Conservation (phyloP, 2,113 vertebrate genomes). For the Sterrhoptilus dennistouni region DNA sequence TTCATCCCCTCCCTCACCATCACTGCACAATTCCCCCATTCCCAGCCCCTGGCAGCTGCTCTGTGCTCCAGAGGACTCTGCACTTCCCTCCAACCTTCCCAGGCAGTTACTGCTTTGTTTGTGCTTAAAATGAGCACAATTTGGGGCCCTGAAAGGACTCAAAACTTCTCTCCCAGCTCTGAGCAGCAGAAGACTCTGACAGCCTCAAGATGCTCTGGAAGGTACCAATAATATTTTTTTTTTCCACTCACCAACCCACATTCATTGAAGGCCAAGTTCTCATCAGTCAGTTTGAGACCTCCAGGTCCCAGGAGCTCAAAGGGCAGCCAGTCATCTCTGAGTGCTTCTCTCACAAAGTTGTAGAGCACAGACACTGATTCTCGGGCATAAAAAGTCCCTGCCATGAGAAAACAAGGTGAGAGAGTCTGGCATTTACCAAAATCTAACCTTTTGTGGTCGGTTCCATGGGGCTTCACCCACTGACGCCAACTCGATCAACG, state of each 20-base stretch:
- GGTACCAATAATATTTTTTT: not conserved
- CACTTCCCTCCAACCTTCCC: not conserved
- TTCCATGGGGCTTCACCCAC: not conserved
- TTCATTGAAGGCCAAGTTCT: conserved; percentile 84
- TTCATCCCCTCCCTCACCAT: not conserved
- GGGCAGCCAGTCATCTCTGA: conserved; percentile 90
- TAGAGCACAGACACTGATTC: conserved; percentile 82
- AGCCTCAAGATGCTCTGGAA: not conserved
- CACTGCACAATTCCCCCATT: not conserved
- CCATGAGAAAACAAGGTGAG: not conserved
- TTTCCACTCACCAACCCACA: conserved; percentile 85
- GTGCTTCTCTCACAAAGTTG: conserved; percentile 82
- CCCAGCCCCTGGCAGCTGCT: not conserved
- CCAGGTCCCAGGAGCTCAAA: conserved; percentile 89
- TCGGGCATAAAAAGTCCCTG: conserved; percentile 91
- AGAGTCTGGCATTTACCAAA: not conserved
- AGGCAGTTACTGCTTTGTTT: not conserved
- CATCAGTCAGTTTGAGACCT: conserved; percentile 85
- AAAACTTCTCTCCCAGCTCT: not conserved
- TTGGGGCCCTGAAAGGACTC: not conserved
- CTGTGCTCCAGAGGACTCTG: not conserved
- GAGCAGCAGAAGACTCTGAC: not conserved
- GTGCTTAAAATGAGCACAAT: not conserved
- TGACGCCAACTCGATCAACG: not conserved
- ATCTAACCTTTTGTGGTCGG: not conserved